phyloP scores from a whole-genome alignment of 2,888 invertebrate genomes.

The Taphrorychus bicolor region DNA sequence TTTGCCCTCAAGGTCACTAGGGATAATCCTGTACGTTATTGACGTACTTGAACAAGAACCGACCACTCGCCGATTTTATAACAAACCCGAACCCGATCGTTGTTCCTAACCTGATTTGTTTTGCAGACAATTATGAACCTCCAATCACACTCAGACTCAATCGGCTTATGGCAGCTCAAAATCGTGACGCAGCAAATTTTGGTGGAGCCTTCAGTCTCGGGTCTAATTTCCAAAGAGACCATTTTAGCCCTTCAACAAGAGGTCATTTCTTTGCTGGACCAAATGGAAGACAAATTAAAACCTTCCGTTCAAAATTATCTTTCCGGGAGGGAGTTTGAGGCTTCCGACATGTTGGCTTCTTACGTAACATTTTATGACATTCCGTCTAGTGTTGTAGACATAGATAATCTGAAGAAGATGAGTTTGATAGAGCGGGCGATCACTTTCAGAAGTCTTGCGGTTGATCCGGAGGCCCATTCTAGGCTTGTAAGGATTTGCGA shows the following conservation, averaged over 20 bases:
- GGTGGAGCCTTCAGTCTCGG: conserved; percentile 52
- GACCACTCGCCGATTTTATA: too few species aligned
- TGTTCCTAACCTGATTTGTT: neutral
- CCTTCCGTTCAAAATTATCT: conserved; percentile 62
- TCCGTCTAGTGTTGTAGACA: conserved; percentile 57
- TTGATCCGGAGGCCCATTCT: conserved; percentile 13
- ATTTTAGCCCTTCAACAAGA: conserved; percentile 69
- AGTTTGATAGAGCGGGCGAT: conserved; percentile 50
- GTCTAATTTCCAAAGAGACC: conserved; percentile 67
- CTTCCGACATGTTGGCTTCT: conserved; percentile 59
- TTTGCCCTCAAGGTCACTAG: too few species aligned
- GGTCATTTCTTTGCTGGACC: conserved; percentile 63
- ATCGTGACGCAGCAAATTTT: conserved; percentile 65
- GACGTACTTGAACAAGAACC: too few species aligned
- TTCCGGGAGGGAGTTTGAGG: conserved; percentile 57
- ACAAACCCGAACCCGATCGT: too few species aligned
- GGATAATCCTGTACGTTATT: too few species aligned
- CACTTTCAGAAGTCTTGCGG: conserved; percentile 32
- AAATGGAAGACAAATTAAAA: conserved; percentile 60
- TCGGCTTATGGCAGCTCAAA: conserved; percentile 80
- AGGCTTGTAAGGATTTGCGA: conserved; percentile 14
- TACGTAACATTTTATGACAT: conserved; percentile 68
- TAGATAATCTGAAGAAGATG: conserved; percentile 47
- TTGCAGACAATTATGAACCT: conserved; percentile 50
- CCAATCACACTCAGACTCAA: conserved; percentile 61